These are phyloP conservation scores for Melanophora roralis DNA, from an alignment of 2,888 invertebrate genomes.

Conservation along the genomic window DNA sequence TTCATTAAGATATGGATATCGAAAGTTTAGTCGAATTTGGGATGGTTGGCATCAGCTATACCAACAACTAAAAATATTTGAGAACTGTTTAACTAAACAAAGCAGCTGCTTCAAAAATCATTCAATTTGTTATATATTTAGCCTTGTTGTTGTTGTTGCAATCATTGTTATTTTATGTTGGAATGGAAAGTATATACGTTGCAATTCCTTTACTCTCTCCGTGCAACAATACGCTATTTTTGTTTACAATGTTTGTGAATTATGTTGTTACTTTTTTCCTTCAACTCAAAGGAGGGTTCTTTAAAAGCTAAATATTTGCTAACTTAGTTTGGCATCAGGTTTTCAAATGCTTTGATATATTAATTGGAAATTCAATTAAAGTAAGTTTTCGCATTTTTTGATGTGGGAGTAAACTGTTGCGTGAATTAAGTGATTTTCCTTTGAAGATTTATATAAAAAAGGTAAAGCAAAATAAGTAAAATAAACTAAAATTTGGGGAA, in stretches of 20 bases:
- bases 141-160: slow-evolving; percentile 6
- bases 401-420: background rate
- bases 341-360: slow-evolving; percentile 31
- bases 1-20: too few relatives aligned
- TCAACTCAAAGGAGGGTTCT: background rate
- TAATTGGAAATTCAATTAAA: slow-evolving; percentile 45
- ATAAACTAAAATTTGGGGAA: background rate
- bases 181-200: slow-evolving; percentile 10
- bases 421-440: background rate
- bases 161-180: background rate
- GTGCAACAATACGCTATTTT: slow-evolving; percentile 29
- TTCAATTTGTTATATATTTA: background rate
- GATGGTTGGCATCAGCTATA: too few relatives aligned
- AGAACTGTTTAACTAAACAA: slow-evolving; percentile 15
- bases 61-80: too few relatives aligned
- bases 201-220: slow-evolving; percentile 10
- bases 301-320: background rate
- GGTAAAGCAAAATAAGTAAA: background rate
- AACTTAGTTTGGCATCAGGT: slow-evolving; percentile 15
- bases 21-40: too few relatives aligned
- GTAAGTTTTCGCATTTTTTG: background rate
- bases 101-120: slow-evolving; percentile 51
- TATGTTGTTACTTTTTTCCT: slow-evolving; percentile 21
- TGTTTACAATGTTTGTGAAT: slow-evolving; percentile 22
- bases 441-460: background rate